Evolutionary conservation across 2,888 invertebrate genomes (phyloP).

Genomic region (Eristalinus sepulchralis): DNA sequence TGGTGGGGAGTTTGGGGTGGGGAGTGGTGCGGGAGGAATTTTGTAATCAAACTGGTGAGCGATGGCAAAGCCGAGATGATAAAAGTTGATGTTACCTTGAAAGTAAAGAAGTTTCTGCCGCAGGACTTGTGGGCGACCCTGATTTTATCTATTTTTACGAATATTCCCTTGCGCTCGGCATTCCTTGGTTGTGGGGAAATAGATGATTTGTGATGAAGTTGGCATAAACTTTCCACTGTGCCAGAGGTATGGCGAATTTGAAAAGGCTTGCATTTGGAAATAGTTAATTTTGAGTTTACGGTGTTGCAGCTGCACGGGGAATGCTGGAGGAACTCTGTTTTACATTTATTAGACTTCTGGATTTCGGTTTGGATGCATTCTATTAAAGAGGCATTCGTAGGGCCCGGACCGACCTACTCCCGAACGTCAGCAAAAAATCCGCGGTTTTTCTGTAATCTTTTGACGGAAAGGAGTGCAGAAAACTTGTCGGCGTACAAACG

Average conservation of each 20-base stretch:
- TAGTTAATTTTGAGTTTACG: too few relatives aligned
- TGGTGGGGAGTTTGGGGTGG: neutral
- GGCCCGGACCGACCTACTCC: too few relatives aligned
- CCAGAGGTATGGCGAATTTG: neutral
- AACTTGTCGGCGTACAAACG: too few relatives aligned
- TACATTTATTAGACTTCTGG: too few relatives aligned
- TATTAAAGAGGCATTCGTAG: too few relatives aligned
- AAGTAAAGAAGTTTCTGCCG: neutral
- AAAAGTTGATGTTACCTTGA: neutral
- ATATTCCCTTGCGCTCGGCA: neutral
- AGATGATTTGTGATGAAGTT: neutral
- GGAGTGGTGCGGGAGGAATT: neutral
- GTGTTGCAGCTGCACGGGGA: neutral
- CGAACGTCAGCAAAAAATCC: too few relatives aligned
- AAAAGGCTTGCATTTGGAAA: neutral
- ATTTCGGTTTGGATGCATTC: too few relatives aligned
- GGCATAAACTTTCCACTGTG: neutral
- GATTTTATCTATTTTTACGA: neutral
- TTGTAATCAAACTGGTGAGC: neutral
- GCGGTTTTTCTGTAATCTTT: too few relatives aligned
- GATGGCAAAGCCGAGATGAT: neutral
- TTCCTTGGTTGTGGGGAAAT: neutral
- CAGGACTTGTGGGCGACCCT: neutral
- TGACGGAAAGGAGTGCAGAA: too few relatives aligned
- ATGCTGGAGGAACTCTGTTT: neutral